Evolutionary conservation across 2,888 invertebrate species (phyloP), one percentile per base, ranked within the genome.

Genomic region (Tipula unca): DNA sequence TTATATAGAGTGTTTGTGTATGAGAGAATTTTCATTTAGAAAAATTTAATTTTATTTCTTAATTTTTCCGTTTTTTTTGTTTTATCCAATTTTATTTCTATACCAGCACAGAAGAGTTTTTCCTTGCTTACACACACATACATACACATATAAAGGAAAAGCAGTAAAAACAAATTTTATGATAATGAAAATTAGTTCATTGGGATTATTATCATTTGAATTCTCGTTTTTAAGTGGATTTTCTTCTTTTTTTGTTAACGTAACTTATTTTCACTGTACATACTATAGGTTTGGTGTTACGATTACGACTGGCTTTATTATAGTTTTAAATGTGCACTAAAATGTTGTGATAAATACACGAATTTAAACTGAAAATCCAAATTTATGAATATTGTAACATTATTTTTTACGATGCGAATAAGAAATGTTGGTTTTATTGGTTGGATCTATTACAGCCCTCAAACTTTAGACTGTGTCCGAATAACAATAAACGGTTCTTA

Each of bases 101-200:
- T n/a, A 14, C 6, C 17, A 54, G 48, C 17, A 54, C 8, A 17
- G 48, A 54, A 20, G 48, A 54, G n/a, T 54, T 54, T 48, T 8
- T 3, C 48, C 3, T 42, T 42, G n/a, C n/a, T n/a, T n/a, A n/a
- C n/a, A n/a, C n/a, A n/a, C n/a, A n/a, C n/a, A n/a, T n/a, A n/a
- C n/a, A n/a, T 42, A 13, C 42, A 14, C 42, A 4, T n/a, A n/a
- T n/a, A 54, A 54, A 17, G 48, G 10, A 48, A 48, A n/a, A 17
- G 48, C 69, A 69, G 69, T 69, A 10, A 69, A 69, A 69, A 25
- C 69, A 25, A 25, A 69, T 25, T 69, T 69, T 69, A 69, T 69
- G 69, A 69, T 69, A 69, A 25, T 69, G 69, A 69, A 69, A 69
- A 69, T 69, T 69, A 69, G 69, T 69, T 69, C 69, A 69, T 69